These are phyloP conservation scores for mouse (Mus musculus) DNA, from an alignment of 2,113 vertebrate species.

Conservation along the genomic window DNA sequence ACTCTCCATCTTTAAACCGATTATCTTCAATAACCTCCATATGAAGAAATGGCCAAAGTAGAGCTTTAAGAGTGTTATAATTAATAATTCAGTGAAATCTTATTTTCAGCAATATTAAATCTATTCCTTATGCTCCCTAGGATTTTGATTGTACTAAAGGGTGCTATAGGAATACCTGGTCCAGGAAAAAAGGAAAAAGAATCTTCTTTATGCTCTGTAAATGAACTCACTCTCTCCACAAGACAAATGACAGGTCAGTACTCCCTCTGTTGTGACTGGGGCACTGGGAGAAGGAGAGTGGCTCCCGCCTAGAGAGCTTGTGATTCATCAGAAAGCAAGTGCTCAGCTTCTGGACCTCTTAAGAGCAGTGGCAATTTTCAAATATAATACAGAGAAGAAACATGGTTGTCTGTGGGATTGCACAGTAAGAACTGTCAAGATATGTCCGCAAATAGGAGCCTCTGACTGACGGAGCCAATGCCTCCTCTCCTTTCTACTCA, in stretches of 20 bases:
- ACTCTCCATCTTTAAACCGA: constrained; percentile 22
- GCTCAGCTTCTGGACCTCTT: constrained; percentile 67
- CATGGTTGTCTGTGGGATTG: constrained; percentile 52
- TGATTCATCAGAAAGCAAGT: constrained; percentile 74
- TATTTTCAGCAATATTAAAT: neutral
- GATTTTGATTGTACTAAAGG: neutral
- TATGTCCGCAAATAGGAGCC: constrained; percentile 65
- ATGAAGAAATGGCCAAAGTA: neutral
- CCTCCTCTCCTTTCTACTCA: constrained; percentile 52
- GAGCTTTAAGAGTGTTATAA: constrained; percentile 22
- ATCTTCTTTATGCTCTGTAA: constrained; percentile 42
- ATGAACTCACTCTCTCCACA: constrained; percentile 47
- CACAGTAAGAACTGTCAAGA: constrained; percentile 64
- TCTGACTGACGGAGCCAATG: constrained; percentile 50
- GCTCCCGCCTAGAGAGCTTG: constrained; percentile 54
- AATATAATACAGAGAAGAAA: constrained; percentile 71
- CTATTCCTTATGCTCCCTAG: neutral
- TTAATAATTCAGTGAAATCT: constrained; percentile 26
- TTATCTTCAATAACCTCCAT: constrained; percentile 38
- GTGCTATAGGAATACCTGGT: neutral
- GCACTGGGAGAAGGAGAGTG: constrained; percentile 7
- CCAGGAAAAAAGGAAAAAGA: neutral
- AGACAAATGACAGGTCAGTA: neutral
- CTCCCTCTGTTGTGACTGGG: constrained; percentile 15
- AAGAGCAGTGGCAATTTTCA: constrained; percentile 76